Evolutionary conservation across 2,888 invertebrate species (phyloP), one percentile per base, ranked within the genome.

Genomic region (Punctoribates punctum): DNA sequence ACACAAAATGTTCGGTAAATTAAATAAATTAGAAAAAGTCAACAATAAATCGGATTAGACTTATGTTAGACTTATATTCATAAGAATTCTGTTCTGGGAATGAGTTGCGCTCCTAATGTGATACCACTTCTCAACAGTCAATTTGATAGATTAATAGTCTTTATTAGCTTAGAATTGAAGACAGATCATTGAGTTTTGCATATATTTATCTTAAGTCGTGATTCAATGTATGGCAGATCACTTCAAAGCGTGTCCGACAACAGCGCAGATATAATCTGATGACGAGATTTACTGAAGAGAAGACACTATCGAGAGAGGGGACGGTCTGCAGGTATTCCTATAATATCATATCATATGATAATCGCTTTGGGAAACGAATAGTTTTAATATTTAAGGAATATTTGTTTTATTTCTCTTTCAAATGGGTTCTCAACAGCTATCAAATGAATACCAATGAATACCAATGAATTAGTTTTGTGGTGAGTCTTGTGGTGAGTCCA

Each of bases 11-110:
- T 42, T 38, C 15, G 11, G 11, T 27, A 38, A 46, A 48, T 38
- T 46, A 48, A 48, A n/a, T 15, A 46, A 72, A 72, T 46, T 20
- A 72, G 34, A 70, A 70, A 70, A 70, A 13, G 23, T 20, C 9
- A 67, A 72, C 72, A 72, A 72, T 72, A 72, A 72, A 72, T 72
- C 72, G 72, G 72, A 72, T 72, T 72, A 72, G 15, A 72, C n/a
- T 65, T n/a, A 60, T 25, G 15, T 65, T 72, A 72, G 15, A 72
- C n/a, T 65, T n/a, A 60, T 25, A 20, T 65, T 65, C 27, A 15
- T 2, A n/a, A 6, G 20, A 38, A 67, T 60, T 60, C 29, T 29
- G 27, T 29, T 29, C 15, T 38, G 25, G 23, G 25, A 27, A 62
- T 62, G 62, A 62, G 25, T 72, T 46, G 46, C 46, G 46, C 46